Evolutionary conservation across 1,140 invertebrate genomes (phyloP), one percentile per base, ranked within the genome.

Genomic region (Brachionus sp.): DNA sequence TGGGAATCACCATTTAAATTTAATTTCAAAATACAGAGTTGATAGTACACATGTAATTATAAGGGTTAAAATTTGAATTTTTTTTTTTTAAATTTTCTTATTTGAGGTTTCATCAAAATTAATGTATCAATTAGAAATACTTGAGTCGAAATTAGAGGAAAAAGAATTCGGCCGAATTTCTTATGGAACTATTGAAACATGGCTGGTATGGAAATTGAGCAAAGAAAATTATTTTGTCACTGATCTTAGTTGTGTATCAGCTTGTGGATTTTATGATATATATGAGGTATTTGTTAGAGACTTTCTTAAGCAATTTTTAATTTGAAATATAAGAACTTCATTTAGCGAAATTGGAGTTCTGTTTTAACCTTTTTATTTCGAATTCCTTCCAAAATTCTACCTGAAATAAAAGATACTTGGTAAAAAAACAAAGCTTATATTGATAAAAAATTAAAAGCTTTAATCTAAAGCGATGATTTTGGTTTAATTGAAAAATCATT

Each of bases 141-240:
- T 75, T 7, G 70, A 46, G 25, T 46, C 25, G 2, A 75, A 75
- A 75, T 12, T 75, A 25, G 70, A 75, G 13, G 44, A 16, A 12
- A 10, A 75, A 12, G 70, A 75, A 46, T 75, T 75, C 25, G 44
- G 16, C 1, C 70, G 46, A 12, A 23, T 75, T 19, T 75, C 70
- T 46, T 77, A 35, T 57, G 75, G 75, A n/a, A 53, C 44, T 35
- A 77, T 77, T 35, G 75, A 77, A 35, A 57, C 75, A n/a, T 77
- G 75, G 75, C 25, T 77, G 1, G 75, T 57, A 7, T 77, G 75
- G 75, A 57, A 7, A 33, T 16, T 77, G 7, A 77, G 44, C 29
- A 57, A 35, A 53, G 75, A 57, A 53, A 53, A 57, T n/a, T 16
- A 29, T 53, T 57, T 53, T 77, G 44, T 53, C 6, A 77, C 75